Conservation (phyloP, 2,888 invertebrate genomes). For the Pseudococcus viburni region DNA sequence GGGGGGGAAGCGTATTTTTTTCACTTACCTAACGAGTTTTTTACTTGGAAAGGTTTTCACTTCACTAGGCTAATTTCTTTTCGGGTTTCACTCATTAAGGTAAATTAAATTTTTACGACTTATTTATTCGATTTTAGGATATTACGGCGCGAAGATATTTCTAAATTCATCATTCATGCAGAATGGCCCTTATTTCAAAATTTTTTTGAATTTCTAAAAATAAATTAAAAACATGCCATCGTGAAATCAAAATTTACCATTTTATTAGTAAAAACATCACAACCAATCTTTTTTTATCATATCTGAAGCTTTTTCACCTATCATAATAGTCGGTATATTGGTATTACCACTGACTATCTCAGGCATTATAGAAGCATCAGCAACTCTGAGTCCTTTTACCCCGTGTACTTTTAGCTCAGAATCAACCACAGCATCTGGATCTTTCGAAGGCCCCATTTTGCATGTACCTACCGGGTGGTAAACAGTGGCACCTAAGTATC, state of each 20-base stretch:
- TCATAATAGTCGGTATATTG: conserved; percentile 66
- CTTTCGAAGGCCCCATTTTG: conserved; percentile 61
- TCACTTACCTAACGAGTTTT: no score
- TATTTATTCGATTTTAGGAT: no score
- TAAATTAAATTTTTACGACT: no score
- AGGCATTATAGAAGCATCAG: conserved; percentile 67
- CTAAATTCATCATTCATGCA: no score
- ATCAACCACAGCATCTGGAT: conserved; percentile 61
- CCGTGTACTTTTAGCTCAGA: conserved; percentile 53
- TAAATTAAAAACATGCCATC: background rate
- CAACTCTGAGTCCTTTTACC: conserved; percentile 47
- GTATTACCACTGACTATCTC: conserved; percentile 61
- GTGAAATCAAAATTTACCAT: no score
- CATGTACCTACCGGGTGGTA: conserved; percentile 66
- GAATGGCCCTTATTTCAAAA: no score
- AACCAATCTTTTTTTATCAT: conserved; percentile 30
- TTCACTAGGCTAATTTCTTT: no score
- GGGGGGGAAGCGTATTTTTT: no score
- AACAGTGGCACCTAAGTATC: conserved; percentile 53
- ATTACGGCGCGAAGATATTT: no score
- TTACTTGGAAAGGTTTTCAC: no score
- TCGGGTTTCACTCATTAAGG: no score
- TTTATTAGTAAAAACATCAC: background rate
- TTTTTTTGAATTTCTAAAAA: no score
- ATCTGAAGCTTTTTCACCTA: conserved; percentile 66